Evolutionary conservation across 2,113 vertebrate species (phyloP).

Genomic region (Arizona elegans): DNA sequence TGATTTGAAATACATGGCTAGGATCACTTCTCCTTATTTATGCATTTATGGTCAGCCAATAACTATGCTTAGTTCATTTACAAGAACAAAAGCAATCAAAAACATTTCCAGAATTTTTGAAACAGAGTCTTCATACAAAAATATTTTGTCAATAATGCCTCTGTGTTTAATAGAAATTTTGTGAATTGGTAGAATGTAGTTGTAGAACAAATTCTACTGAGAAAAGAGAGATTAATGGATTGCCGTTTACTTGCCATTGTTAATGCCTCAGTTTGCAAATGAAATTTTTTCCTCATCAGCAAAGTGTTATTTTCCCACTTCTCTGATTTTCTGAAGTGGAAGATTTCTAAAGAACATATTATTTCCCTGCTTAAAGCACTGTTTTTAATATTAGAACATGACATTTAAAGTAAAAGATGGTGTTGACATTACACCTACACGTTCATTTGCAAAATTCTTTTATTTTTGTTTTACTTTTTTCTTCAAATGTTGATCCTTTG

Average conservation of each 20-base stretch:
- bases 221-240: not conserved
- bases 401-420: not conserved
- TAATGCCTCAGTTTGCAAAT: slow-evolving; percentile 9
- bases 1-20: not conserved
- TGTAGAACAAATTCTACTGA: not conserved
- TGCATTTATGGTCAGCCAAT: not conserved
- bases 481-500: not conserved
- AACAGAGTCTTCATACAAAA: not conserved
- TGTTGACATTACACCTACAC: not conserved
- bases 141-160: not conserved
- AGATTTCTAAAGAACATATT: not conserved
- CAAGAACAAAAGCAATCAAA: not conserved
- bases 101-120: not conserved
- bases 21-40: not conserved
- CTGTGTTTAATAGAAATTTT: not conserved
- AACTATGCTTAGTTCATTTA: not conserved
- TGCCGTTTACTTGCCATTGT: slow-evolving; percentile 20
- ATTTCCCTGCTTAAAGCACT: not conserved
- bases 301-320: not conserved
- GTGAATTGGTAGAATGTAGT: not conserved
- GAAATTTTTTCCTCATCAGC: slow-evolving; percentile 7
- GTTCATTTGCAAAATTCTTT: fast-evolving
- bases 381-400: not conserved
- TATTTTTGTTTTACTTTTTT: slow-evolving; percentile 12
- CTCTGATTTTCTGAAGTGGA: not conserved